A percentile compares a stretch with the other conserved stretches of the same genome.
These are phyloP conservation scores for Cyprinodon variegatus DNA, from an alignment of 2,113 vertebrate species.

Conservation along the genomic window DNA sequence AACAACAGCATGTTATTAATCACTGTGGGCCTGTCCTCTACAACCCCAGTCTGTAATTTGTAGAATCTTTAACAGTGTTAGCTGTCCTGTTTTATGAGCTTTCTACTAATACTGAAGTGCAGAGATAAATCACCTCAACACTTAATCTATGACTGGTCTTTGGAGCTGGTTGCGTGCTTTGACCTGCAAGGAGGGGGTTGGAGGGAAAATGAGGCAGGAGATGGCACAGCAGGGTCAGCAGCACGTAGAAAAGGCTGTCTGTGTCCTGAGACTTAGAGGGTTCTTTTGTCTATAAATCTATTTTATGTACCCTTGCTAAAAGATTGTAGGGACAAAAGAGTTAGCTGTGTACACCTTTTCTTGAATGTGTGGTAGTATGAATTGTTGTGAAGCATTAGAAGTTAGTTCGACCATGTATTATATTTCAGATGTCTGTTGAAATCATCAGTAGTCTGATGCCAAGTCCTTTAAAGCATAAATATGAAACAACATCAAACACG, in stretches of 20 bases:
- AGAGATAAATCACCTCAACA: constrained; percentile 65
- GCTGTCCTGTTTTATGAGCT: constrained; percentile 67
- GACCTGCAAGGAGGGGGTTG: constrained; percentile 50
- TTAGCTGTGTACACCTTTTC: constrained; percentile 23
- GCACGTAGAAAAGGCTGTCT: constrained; percentile 15
- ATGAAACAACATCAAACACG: not conserved
- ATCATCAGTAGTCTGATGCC: not conserved
- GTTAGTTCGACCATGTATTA: not conserved
- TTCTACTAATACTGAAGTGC: constrained; percentile 55
- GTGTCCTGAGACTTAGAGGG: constrained; percentile 16
- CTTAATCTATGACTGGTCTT: constrained; percentile 56
- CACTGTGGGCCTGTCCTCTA: constrained; percentile 35
- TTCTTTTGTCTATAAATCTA: constrained; percentile 36
- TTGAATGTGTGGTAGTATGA: constrained; percentile 6
- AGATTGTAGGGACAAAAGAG: not conserved
- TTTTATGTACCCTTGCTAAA: constrained; percentile 29
- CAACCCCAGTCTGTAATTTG: constrained; percentile 55
- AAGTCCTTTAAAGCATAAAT: not conserved
- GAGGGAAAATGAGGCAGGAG: constrained; percentile 41
- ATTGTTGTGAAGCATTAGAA: not conserved
- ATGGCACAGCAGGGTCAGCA: constrained; percentile 30
- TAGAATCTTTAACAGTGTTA: constrained; percentile 61
- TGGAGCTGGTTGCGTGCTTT: constrained; percentile 37
- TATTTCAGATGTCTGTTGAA: not conserved
- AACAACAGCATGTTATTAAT: constrained; percentile 49